Base-by-base conservation (phyloP, 2,113 vertebrate species). In the Dipodomys spectabilis region DNA sequence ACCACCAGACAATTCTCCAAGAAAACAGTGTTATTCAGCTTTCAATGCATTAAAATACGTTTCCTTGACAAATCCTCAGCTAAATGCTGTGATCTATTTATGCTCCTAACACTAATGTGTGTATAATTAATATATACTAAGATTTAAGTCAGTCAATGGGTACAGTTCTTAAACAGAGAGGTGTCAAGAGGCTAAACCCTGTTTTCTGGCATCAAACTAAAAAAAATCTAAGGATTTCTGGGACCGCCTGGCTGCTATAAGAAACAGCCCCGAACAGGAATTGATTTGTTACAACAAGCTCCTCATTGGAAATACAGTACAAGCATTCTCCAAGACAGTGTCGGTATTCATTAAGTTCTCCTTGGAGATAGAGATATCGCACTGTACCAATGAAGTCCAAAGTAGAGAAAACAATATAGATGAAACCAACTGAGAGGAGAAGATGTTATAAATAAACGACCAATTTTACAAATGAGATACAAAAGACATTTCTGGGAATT, bases 261-360 rank as follows among this genome's bases (percentile, higher is more conserved):
- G 87, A 45, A 97, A 87, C n/a, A 78, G 68, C 53, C 64, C 53
- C 82, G 73, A 84, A 92, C 75, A 94, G 87, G 53, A 92, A 95
- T 39, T 86, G 90, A 96, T 97, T 92, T 96, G 95, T 91, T 96
- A 95, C 93, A 94, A 95, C 91, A 95, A 96, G 92, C 67, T 92
- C 60, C 78, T 96, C 96, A 88, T 18, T 89, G 85, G 82, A 93
- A 93, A 96, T 86, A 90, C 60, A 86, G 91, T 86, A 90, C 60
- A 86, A 92, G 90, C 75, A 83, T 88, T 93, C 83, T 94, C 89
- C 80, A 90, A 87, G 71, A 93, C 53, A 69, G 74, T 92, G 92
- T 96, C 45, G 0, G 78, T 92, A 93, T 79, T 95, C 94, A 92
- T 95, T 96, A 95, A 94, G 95, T 95, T 95, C 93, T 92, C 77